These are phyloP conservation scores for Centropyge bicolor DNA, from an alignment of 2,797 vertebrate species.

Conservation along the genomic window DNA sequence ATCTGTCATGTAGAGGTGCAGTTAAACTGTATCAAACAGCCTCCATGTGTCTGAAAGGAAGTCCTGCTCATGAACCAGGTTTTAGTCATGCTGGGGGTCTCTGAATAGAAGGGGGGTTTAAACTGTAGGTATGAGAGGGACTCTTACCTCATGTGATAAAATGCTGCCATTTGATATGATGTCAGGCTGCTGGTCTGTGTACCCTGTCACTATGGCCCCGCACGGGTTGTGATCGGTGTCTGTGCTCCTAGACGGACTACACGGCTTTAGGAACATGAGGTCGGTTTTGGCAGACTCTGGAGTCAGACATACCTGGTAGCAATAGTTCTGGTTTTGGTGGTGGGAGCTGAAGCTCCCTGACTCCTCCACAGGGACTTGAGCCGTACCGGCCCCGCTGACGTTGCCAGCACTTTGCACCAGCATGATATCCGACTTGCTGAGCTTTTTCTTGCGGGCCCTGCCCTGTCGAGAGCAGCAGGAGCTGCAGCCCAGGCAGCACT, in stretches of 20 bases:
- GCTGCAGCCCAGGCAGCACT: conserved; percentile 92
- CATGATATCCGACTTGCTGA: conserved; percentile 99
- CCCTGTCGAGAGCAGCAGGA: conserved; percentile 92
- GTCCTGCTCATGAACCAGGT: background rate
- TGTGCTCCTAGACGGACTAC: conserved; percentile 93
- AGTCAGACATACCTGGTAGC: conserved; percentile 98
- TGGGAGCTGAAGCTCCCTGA: conserved; percentile 92
- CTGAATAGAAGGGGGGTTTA: conserved; percentile 24
- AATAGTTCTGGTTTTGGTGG: conserved; percentile 98
- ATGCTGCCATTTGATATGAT: conserved; percentile 99
- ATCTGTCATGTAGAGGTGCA: background rate
- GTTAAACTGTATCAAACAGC: conserved; percentile 16
- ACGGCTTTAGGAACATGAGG: conserved; percentile 98
- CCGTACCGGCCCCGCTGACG: conserved; percentile 84
- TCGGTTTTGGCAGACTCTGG: conserved; percentile 99
- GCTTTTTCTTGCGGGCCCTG: conserved; percentile 95
- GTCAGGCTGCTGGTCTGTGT: conserved; percentile 96
- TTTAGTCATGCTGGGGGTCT: conserved; percentile 52
- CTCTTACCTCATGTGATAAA: conserved; percentile 95
- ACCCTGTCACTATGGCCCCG: conserved; percentile 93
- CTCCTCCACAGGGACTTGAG: conserved; percentile 91
- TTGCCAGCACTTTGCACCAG: conserved; percentile 93
- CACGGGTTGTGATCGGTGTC: conserved; percentile 95
- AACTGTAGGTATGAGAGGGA: conserved; percentile 36
- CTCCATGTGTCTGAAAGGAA: background rate